phyloP scores from a whole-genome alignment of 2,797 vertebrate genomes.

The Staurois parvus region DNA sequence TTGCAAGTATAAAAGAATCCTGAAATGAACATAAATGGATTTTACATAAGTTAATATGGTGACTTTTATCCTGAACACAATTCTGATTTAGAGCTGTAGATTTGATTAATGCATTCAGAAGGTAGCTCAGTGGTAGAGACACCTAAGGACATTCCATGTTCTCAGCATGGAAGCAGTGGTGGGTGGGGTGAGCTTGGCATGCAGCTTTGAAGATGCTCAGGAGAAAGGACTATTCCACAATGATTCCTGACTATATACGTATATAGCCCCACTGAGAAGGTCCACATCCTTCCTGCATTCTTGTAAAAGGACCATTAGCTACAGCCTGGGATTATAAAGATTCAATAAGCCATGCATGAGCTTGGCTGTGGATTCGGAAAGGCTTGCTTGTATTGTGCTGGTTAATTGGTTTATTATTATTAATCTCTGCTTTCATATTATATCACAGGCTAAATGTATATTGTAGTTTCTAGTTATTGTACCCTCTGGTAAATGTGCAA shows the following conservation, averaged over 20 bases:
- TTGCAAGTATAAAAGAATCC: background rate
- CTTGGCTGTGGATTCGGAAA: background rate
- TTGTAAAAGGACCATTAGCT: slow-evolving; percentile 33
- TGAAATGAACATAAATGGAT: background rate
- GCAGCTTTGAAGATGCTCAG: background rate
- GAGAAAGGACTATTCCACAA: slow-evolving; percentile 34
- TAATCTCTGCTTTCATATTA: background rate
- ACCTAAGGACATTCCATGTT: background rate
- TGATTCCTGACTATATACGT: slow-evolving; percentile 45
- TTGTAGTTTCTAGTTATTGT: background rate
- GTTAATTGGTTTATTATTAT: background rate
- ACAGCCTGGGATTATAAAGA: background rate
- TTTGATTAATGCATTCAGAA: slow-evolving; percentile 15
- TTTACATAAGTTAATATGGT: background rate
- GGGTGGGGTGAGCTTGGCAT: slow-evolving; percentile 41
- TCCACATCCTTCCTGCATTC: slow-evolving; percentile 20
- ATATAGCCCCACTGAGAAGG: slow-evolving; percentile 22
- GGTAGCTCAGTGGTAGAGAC: background rate
- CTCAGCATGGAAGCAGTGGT: slow-evolving; percentile 1
- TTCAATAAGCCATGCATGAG: background rate
- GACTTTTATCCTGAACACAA: background rate
- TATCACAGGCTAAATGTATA: background rate
- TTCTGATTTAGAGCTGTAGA: background rate
- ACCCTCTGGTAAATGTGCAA: background rate
- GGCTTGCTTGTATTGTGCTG: background rate